Conservation (phyloP, 2,888 invertebrate species). For the Halictus ligatus region DNA sequence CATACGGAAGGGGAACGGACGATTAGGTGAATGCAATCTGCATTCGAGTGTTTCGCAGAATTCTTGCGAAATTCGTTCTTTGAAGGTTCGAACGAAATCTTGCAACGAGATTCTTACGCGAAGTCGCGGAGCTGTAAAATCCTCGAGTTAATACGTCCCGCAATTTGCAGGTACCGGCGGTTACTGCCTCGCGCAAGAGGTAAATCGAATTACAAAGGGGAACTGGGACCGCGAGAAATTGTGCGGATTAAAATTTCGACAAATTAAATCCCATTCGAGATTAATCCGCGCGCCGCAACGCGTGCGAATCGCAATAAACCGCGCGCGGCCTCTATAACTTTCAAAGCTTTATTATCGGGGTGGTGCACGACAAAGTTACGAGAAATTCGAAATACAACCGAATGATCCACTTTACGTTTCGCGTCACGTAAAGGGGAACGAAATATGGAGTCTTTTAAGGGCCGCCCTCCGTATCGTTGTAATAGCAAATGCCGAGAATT, state of each 20-base stretch:
- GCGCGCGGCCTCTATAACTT: constrained; percentile 29
- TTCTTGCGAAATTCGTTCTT: neutral
- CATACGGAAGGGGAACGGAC: neutral
- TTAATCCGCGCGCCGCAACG: constrained; percentile 21
- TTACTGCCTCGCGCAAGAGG: neutral
- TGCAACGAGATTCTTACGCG: neutral
- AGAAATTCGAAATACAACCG: constrained; percentile 44
- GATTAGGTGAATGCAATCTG: neutral
- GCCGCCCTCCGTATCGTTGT: constrained; percentile 22
- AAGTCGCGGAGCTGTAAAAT: neutral
- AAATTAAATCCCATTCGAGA: neutral
- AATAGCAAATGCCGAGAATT: constrained; percentile 44
- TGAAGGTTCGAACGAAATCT: neutral
- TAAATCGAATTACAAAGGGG: neutral
- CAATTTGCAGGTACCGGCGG: neutral
- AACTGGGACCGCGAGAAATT: neutral
- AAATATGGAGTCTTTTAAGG: constrained; percentile 54
- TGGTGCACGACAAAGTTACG: constrained; percentile 47
- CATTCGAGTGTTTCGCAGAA: neutral
- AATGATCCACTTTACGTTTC: constrained; percentile 50
- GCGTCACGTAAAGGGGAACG: constrained; percentile 50
- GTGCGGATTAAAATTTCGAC: constrained; percentile 5
- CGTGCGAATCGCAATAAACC: constrained; percentile 25
- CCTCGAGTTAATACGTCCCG: neutral
- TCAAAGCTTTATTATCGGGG: constrained; percentile 50